These are phyloP conservation scores for Lithophane leautieri DNA, from an alignment of 2,888 invertebrate species.

Conservation along the genomic window DNA sequence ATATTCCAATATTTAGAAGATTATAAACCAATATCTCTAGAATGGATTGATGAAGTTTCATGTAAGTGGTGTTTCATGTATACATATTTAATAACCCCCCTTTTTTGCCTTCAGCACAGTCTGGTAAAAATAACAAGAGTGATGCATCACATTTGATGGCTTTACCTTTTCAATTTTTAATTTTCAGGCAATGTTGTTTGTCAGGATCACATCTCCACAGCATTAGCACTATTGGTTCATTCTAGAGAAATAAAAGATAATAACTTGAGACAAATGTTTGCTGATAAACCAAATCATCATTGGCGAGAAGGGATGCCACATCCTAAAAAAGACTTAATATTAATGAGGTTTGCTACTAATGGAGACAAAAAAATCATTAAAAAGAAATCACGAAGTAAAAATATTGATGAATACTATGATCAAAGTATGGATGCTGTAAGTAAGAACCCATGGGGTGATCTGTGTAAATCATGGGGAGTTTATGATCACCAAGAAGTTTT, in stretches of 20 bases:
- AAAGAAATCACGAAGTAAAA: conserved; percentile 78
- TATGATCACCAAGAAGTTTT: conserved; percentile 91
- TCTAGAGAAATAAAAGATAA: conserved; percentile 87
- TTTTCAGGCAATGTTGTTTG: conserved; percentile 92
- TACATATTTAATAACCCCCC: no score
- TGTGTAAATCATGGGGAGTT: conserved; percentile 93
- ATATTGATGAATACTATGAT: conserved; percentile 73
- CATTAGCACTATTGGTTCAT: conserved; percentile 90
- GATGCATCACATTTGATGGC: neutral
- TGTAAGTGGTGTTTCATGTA: conserved; percentile 89
- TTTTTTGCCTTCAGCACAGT: no score
- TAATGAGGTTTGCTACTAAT: conserved; percentile 94
- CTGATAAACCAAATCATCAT: conserved; percentile 91
- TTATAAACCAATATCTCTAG: conserved; percentile 94
- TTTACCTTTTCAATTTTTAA: conserved; percentile 34
- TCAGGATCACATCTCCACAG: conserved; percentile 91
- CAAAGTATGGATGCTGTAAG: conserved; percentile 74
- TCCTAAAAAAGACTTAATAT: conserved; percentile 92
- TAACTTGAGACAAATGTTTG: conserved; percentile 81
- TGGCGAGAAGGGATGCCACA: conserved; percentile 94
- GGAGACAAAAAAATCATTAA: conserved; percentile 93
- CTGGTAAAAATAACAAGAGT: neutral
- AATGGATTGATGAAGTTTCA: conserved; percentile 95
- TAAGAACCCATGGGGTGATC: conserved; percentile 94
- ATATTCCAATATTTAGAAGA: conserved; percentile 95